Evolutionary conservation across 2,113 vertebrate genomes (phyloP).

Genomic region (Falco punctatus): DNA sequence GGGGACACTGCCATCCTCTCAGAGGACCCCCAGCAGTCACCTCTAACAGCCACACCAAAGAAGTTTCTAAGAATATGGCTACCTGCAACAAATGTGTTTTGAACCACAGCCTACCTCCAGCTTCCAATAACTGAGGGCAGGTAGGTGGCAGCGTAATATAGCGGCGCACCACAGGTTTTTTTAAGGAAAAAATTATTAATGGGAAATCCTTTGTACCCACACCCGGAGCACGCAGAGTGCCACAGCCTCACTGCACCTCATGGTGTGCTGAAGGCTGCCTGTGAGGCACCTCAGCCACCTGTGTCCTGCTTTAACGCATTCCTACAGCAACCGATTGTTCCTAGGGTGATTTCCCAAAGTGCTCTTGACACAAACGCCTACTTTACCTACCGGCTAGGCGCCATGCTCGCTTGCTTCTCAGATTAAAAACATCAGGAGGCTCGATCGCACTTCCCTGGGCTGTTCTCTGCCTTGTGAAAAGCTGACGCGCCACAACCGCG

Average conservation of each 20-base stretch:
- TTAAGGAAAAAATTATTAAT: not conserved
- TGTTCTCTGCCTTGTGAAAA: not conserved
- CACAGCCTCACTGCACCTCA: not conserved
- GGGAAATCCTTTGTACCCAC: not conserved
- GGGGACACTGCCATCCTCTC: too few relatives aligned
- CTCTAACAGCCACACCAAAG: not conserved
- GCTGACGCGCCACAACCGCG: not conserved
- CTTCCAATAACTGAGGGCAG: not conserved
- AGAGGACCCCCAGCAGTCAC: too few relatives aligned
- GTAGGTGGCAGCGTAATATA: not conserved
- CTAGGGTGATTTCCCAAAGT: not conserved
- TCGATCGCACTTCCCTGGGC: too few relatives aligned
- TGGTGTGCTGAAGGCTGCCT: not conserved
- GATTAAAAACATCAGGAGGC: not conserved
- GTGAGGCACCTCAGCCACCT: too few relatives aligned
- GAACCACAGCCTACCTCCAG: not conserved
- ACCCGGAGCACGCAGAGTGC: fast-evolving
- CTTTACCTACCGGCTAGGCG: fast-evolving
- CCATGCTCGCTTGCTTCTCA: not conserved
- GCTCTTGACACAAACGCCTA: not conserved
- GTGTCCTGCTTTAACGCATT: not conserved
- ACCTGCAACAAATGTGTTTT: not conserved
- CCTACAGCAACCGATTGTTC: not conserved
- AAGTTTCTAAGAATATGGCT: not conserved
- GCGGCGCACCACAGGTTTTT: fast-evolving